Conservation (phyloP, 2,113 vertebrate genomes). For the Stercorarius parasiticus region DNA sequence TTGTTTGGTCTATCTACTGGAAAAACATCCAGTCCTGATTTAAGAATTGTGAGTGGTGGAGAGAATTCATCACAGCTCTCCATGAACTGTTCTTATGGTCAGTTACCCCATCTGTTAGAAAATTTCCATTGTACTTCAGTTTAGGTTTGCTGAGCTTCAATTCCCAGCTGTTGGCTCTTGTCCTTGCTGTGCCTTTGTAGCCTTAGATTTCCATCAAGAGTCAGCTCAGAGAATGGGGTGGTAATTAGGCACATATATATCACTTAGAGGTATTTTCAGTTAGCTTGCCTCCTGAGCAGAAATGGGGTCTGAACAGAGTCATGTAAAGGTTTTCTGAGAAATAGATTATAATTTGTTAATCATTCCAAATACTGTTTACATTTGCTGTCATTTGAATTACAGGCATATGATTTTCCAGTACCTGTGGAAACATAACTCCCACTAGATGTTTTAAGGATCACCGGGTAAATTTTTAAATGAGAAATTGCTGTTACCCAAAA, state of each 20-base stretch:
- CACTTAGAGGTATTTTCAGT: not conserved
- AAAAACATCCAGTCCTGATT: slow-evolving; percentile 50
- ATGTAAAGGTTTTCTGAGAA: not conserved
- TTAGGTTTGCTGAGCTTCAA: not conserved
- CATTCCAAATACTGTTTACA: not conserved
- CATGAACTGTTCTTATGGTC: slow-evolving; percentile 15
- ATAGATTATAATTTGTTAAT: not conserved
- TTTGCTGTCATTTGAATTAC: not conserved
- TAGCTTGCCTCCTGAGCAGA: not conserved
- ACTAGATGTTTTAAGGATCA: not conserved
- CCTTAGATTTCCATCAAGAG: not conserved
- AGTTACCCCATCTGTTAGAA: slow-evolving; percentile 42
- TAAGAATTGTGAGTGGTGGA: not conserved
- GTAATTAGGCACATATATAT: not conserved
- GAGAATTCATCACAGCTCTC: slow-evolving; percentile 11
- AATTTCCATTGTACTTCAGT: slow-evolving; percentile 20
- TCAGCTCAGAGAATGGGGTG: not conserved
- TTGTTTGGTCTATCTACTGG: slow-evolving; percentile 52
- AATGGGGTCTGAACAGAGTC: not conserved
- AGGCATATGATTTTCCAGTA: not conserved
- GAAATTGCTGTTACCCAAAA: not conserved
- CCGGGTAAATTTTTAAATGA: not conserved
- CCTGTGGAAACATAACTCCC: not conserved
- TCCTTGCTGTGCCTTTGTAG: not conserved
- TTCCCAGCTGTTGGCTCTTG: not conserved